Evolutionary conservation across 2,797 vertebrate species (phyloP).

Genomic region (Chrysocyon brachyurus): DNA sequence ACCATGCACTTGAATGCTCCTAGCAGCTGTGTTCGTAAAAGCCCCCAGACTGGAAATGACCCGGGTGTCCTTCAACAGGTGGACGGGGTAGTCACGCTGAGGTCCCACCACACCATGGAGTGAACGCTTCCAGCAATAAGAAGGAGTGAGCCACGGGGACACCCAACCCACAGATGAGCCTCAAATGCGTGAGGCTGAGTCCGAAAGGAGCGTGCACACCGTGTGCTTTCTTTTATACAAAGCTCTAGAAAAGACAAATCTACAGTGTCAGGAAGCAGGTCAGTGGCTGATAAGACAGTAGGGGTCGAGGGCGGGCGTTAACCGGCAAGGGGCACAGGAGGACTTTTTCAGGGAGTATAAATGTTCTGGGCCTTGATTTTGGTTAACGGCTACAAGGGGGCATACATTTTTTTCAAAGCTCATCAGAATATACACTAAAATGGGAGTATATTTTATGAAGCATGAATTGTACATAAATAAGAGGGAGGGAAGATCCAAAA

Average conservation of each 20-base stretch:
- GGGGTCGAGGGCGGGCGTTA: background rate
- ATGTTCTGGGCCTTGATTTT: accelerated
- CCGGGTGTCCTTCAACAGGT: background rate
- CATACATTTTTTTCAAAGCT: background rate
- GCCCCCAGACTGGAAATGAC: background rate
- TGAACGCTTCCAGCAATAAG: accelerated
- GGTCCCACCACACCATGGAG: background rate
- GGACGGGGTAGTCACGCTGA: accelerated
- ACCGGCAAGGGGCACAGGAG: accelerated
- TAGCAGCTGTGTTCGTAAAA: background rate
- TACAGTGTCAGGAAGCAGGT: background rate
- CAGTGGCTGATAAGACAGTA: background rate
- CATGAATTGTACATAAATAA: too few species aligned
- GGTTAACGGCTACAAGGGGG: background rate
- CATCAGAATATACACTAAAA: background rate
- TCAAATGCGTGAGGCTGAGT: accelerated
- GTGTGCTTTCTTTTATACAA: background rate
- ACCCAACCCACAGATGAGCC: accelerated
- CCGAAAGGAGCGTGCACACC: background rate
- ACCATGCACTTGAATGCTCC: background rate
- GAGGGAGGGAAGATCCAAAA: background rate
- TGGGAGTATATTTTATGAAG: background rate
- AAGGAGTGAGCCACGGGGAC: accelerated
- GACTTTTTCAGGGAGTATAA: accelerated
- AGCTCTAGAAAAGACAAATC: background rate